Evolutionary conservation across 2,113 vertebrate genomes (phyloP).

Genomic region (Damaliscus lunatus): DNA sequence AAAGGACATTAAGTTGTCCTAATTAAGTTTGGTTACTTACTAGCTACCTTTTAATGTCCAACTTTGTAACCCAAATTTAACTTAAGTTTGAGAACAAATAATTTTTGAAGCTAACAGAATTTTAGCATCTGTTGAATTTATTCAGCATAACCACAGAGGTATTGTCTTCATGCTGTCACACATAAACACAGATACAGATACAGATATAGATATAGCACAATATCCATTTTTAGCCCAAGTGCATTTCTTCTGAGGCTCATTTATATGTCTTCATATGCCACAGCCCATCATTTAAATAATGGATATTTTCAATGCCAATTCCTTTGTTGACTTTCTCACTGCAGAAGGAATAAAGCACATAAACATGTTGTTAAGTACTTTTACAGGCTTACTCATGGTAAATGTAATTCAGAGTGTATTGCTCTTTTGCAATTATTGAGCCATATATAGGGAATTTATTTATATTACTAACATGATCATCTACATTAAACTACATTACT

Average conservation of each 20-base stretch:
- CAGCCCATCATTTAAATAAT: not conserved
- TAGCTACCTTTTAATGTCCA: conserved; percentile 48
- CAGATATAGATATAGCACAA: not conserved
- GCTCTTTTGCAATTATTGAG: conserved; percentile 42
- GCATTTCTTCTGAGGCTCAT: not conserved
- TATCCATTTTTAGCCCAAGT: not conserved
- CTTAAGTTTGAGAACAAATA: conserved; percentile 68
- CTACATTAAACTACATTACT: conserved; percentile 46
- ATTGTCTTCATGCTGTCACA: not conserved
- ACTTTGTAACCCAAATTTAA: conserved; percentile 43
- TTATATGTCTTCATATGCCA: not conserved
- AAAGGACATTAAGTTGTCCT: conserved; percentile 27
- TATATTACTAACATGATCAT: conserved; percentile 17
- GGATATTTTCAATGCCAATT: not conserved
- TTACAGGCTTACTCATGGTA: conserved; percentile 42
- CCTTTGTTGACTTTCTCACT: conserved; percentile 78
- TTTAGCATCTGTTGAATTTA: not conserved
- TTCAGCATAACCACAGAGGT: not conserved
- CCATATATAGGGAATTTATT: conserved; percentile 6
- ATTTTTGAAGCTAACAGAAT: conserved; percentile 76
- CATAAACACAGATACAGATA: not conserved
- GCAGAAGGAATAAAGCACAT: conserved; percentile 60
- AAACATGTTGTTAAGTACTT: conserved; percentile 53
- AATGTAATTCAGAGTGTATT: conserved; percentile 30
- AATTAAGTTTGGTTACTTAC: conserved; percentile 48